Evolutionary conservation across 2,797 vertebrate genomes (phyloP).

Genomic region (Neosilurus mollespiculum): DNA sequence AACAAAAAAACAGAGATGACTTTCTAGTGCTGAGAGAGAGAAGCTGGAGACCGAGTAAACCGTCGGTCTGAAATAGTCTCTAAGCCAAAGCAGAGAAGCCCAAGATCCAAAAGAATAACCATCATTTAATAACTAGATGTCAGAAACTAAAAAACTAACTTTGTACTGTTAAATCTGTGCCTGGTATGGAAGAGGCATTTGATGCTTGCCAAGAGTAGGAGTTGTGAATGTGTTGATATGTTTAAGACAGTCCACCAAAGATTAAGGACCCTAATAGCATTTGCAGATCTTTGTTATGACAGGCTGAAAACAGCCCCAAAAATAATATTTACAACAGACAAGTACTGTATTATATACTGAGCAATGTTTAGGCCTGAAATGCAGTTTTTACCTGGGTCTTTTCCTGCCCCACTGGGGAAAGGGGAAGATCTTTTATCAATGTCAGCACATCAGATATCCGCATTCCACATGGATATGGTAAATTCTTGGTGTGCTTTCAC

Average conservation of each 20-base stretch:
- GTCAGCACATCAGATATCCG: not conserved
- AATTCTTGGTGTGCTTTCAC: not conserved
- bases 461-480: not conserved
- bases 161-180: constrained; percentile 34
- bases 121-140: constrained; percentile 12
- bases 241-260: constrained; percentile 72
- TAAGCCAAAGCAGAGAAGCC: no score
- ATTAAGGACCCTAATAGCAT: constrained; percentile 77
- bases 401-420: not conserved
- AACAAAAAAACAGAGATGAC: no score
- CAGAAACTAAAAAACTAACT: constrained; percentile 19
- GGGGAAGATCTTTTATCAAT: not conserved
- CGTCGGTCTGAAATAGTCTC: no score
- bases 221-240: constrained; percentile 68
- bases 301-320: constrained; percentile 72
- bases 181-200: constrained; percentile 50
- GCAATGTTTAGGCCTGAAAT: no score
- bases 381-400: not conserved
- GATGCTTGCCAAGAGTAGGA: constrained; percentile 63
- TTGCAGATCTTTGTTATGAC: constrained; percentile 76
- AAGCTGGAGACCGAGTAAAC: no score
- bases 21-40: no score
- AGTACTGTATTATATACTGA: no score
- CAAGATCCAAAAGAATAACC: constrained; percentile 25
- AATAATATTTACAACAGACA: constrained; percentile 77